Base-by-base conservation (phyloP, 2,797 vertebrate species). In the Neomorphus geoffroyi region DNA sequence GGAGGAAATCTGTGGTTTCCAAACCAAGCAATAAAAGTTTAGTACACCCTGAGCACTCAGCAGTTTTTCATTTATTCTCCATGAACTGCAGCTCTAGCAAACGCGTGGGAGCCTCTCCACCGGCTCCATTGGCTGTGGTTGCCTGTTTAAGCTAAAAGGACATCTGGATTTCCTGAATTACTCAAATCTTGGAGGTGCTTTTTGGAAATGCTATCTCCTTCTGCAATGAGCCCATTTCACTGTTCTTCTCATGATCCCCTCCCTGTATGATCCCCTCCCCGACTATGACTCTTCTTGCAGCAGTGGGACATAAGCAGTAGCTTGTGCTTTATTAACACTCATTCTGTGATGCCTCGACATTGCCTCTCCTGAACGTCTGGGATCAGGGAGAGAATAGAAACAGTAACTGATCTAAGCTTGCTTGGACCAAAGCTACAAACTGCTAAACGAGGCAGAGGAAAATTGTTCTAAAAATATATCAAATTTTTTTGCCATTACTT, bases 161-260 rank as follows among this genome's bases (percentile, higher is more conserved):
- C 94, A 97, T 93, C 94, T 97, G 95, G 86, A 90, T 90, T 94
- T 96, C 82, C 93, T 92, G 95, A 82, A 91, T 71, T 78, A 41
- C 45, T 57, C 69, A 60, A 83, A 71, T 45, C 88, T 71, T 32
- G 39, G 80, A 94, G 94, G 94, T 91, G 83, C 61, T 75, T 94
- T 92, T 74, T 96, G 97, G 94, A 95, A 96, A 27, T 0, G 32
- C 67, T 43, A 51, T 66, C 80, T 79, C 84, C 73, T 91, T 89
- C 90, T 74, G 80, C 77, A 65, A 35, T 61, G 39, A 80, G 72
- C 75, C 73, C 75, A 21, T 64, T 92, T 93, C 33, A 75, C 54
- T 3, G 3, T 50, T 90, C 64, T 75, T 56, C 92, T 86, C 88
- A 30, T 24, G 69, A 80, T 80, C 86, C 70, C 46, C 45, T 93